A percentile compares a stretch with the other conserved stretches of the same genome.
These are phyloP conservation scores for Budorcas taxicolor DNA, from an alignment of 2,113 vertebrate species.

Conservation along the genomic window DNA sequence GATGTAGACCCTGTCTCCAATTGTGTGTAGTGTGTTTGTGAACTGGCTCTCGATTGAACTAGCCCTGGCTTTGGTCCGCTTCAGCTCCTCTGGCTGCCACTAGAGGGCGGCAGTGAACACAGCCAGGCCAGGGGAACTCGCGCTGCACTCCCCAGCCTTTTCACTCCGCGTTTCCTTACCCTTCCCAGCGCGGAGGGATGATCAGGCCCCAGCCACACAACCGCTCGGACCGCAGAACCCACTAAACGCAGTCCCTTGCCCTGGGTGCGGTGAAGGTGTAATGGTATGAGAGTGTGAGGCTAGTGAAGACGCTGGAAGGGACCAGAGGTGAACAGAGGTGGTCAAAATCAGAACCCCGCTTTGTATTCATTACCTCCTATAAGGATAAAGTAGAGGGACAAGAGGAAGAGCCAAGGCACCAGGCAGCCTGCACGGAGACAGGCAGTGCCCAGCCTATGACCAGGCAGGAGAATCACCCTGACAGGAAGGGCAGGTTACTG, in stretches of 20 bases:
- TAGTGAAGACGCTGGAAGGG: not conserved
- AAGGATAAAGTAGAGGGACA: not conserved
- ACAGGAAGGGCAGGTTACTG: not conserved
- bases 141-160: accelerated
- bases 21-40: not conserved
- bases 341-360: not conserved
- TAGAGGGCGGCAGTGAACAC: not conserved
- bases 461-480: not conserved
- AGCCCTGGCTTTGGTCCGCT: not conserved
- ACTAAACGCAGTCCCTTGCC: not conserved
- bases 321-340: not conserved
- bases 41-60: not conserved
- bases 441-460: not conserved
- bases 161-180: accelerated
- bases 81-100: not conserved
- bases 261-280: not conserved
- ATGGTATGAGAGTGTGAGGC: not conserved
- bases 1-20: not conserved
- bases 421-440: not conserved
- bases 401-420: not conserved
- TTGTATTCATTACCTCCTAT: not conserved
- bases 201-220: not conserved
- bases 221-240: not conserved
- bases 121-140: too few relatives aligned
- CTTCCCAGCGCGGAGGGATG: not conserved